Evolutionary conservation across 2,113 vertebrate species (phyloP), one percentile per base, ranked within the genome.

Genomic region (Himantopus leucocephalus): DNA sequence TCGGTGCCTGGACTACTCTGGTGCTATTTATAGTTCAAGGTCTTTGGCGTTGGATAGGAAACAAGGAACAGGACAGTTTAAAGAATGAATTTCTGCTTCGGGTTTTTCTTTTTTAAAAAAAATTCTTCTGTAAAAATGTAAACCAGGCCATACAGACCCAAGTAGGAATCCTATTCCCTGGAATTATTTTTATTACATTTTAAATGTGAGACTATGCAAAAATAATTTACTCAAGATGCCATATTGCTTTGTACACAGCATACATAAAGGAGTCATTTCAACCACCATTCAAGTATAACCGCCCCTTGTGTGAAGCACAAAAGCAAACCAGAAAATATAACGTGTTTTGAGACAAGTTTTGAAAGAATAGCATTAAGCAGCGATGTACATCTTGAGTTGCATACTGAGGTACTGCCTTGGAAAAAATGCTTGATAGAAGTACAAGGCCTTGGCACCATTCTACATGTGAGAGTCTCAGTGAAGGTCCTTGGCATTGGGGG

Each of bases 1-100:
- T 90, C 35, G 14, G 27, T 68, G 53, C n/a, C 27, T 70, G 50
- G 39, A 70, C 64, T 76, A 71, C 68, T 59, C 39, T 48, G 35
- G 58, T 93, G 79, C 70, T 91, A 58, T 94, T 94, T 91, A 43
- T 87, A 72, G 90, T 75, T 94, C 84, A 82, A 81, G 39, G 77
- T 74, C 58, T 90, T 64, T 84, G 74, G n/a, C 81, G 59, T 0
- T 80, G 83, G 59, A 62, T 50, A 94, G 80, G 84, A 91, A 93
- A 70, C 64, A 73, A 83, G 35, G 59, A 91, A 74, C 11, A 73
- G 45, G 22, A 27, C 18, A 53, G 30, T 39, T 73, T 70, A 81
- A 87, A 77, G 21, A 62, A 66, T 2, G 0, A 43, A 70, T 81
- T 66, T 62, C 30, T 81, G 48, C 34, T 70, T 34, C 35, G 21